Evolutionary conservation across 2,888 invertebrate species (phyloP).

Genomic region (Pimpla rufipes): DNA sequence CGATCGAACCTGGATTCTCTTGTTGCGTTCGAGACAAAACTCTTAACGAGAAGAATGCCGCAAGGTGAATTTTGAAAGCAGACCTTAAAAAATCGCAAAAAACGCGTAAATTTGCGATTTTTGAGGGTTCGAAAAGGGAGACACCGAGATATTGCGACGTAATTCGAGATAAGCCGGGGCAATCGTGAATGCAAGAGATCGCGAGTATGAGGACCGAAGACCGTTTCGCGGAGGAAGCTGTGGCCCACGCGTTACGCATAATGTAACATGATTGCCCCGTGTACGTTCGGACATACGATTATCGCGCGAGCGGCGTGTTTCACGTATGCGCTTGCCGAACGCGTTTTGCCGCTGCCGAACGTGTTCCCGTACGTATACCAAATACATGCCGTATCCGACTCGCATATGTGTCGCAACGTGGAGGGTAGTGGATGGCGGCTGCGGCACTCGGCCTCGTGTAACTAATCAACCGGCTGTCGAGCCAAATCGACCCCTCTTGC

Average conservation of each 20-base stretch:
- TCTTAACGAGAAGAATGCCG: too few relatives aligned
- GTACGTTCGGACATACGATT: conserved; percentile 79
- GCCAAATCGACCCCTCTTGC: conserved; percentile 77
- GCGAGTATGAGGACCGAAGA: conserved; percentile 17
- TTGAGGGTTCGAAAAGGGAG: too few relatives aligned
- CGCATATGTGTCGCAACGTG: conserved; percentile 62
- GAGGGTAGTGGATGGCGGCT: conserved; percentile 48
- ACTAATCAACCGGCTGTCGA: conserved; percentile 81
- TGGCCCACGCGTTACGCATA: conserved; percentile 79
- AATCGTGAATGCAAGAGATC: conserved; percentile 14
- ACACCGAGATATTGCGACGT: neutral
- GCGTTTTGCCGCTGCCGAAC: conserved; percentile 56
- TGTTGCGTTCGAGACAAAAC: too few relatives aligned
- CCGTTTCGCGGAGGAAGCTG: conserved; percentile 44
- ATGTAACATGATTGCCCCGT: conserved; percentile 82
- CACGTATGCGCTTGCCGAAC: conserved; percentile 70
- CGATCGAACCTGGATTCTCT: too few relatives aligned
- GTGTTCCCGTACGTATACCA: conserved; percentile 65
- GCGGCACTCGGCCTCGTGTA: conserved; percentile 77
- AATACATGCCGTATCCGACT: conserved; percentile 45
- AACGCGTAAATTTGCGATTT: too few relatives aligned
- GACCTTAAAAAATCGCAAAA: too few relatives aligned
- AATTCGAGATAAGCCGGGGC: conserved; percentile 19
- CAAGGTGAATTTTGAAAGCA: too few relatives aligned
- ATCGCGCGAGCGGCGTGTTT: conserved; percentile 73